Base-by-base conservation (phyloP, 2,888 invertebrate genomes). In the Morpho achilles region DNA sequence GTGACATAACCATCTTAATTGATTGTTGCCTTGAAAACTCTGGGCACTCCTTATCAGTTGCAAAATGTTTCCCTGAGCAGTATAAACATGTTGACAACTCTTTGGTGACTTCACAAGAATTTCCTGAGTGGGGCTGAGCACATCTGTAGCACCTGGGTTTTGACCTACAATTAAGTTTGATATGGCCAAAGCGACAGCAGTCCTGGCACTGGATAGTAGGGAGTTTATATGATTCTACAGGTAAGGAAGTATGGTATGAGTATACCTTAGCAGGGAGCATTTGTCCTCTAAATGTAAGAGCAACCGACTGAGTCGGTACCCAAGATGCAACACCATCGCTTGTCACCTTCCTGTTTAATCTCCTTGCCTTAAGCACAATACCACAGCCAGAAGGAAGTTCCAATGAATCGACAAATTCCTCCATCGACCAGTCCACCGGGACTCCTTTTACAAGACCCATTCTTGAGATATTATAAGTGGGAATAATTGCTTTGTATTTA, bases 381-480 rank as follows among this genome's bases (percentile, higher is more conserved):
- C 16, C 16, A 16, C 16, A 16, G 16, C 16, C 16, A 16, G 16
- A 16, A 16, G 16, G 16, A 16, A 16, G 16, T 16, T 16, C 16
- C 1, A 16, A 1, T 1, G 16, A 16, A 16, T 16, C 16, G 1
- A 16, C 16, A 16, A 16, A 16, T 16, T 16, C 16, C 16, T 16
- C 16, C 16, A 16, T 16, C 1, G 16, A 16, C 16, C 16, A 46
- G 10, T 51, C 51, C 10, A 42, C 43, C 6, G 43, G 51, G 16
- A 51, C 40, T 22, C 51, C 51, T 51, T 40, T 51, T 7, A 51
- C 51, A 16, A 51, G 7, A 42, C 43, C 16, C 51, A 51, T 51
- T 51, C 51, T 41, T 7, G 51, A 42, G 8, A 51, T 22, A 42
- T 51, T 51, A 22, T 42, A 51, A 6, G 42, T 16, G 50, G 16